Evolutionary conservation across 1,140 invertebrate genomes (phyloP).

Genomic region (Sarcophaga peregrina): DNA sequence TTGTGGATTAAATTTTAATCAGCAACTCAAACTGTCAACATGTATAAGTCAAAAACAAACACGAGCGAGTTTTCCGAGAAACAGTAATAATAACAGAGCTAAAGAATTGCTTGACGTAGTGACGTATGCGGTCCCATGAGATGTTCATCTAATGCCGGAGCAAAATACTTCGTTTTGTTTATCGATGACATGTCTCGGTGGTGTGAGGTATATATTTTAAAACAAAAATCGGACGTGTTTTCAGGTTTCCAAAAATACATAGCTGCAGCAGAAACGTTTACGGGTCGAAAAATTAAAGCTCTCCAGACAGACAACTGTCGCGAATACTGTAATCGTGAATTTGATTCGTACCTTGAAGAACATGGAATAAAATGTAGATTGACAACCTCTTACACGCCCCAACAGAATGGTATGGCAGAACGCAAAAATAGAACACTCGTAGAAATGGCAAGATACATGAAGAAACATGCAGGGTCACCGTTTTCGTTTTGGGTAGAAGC

Average conservation of each 20-base stretch:
- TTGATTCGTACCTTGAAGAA: constrained; percentile 50
- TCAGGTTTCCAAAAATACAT: constrained; percentile 42
- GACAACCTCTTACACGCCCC: constrained; percentile 55
- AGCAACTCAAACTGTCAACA: not conserved
- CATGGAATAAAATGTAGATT: constrained; percentile 47
- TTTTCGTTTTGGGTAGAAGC: constrained; percentile 51
- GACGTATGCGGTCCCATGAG: constrained; percentile 66
- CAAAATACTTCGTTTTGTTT: constrained; percentile 63
- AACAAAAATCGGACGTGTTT: constrained; percentile 50
- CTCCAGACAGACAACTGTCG: constrained; percentile 52
- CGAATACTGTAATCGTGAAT: constrained; percentile 55
- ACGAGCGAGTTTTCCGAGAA: not conserved
- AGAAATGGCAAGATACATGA: constrained; percentile 48
- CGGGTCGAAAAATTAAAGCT: constrained; percentile 30
- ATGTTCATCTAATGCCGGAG: constrained; percentile 52
- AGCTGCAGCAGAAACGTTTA: constrained; percentile 32
- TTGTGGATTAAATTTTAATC: not conserved
- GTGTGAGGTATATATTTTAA: constrained; percentile 63
- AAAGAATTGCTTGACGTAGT: constrained; percentile 51
- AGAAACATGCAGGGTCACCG: constrained; percentile 47
- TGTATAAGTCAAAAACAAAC: constrained; percentile 10
- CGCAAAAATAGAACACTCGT: constrained; percentile 29
- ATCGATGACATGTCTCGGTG: constrained; percentile 64
- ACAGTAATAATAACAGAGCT: not conserved
- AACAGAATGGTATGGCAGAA: constrained; percentile 62